A percentile compares a stretch with the other conserved stretches of the same genome.
Evolutionary conservation across 2,113 vertebrate genomes (phyloP).

Genomic region (Tragulus kanchil): DNA sequence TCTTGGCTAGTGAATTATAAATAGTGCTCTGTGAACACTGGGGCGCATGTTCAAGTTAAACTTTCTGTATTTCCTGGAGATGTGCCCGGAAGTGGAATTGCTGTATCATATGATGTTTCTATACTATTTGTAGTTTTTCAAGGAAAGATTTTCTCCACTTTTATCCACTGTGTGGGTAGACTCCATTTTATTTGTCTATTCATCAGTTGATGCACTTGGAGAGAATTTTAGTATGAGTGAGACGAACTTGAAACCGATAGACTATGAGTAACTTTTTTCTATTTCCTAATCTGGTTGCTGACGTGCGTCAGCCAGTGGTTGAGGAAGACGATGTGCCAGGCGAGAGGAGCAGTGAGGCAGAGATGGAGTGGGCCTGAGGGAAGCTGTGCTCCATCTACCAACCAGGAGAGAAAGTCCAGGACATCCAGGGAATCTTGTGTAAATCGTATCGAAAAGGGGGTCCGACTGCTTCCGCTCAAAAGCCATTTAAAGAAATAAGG

Average conservation of each 20-base stretch:
- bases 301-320: background rate
- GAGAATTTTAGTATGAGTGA: background rate
- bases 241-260: background rate
- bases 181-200: background rate
- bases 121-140: background rate
- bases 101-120: background rate
- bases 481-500: background rate
- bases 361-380: too few species aligned
- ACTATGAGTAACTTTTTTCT: background rate
- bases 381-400: background rate
- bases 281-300: background rate
- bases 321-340: background rate
- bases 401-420: background rate
- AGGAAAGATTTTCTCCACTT: background rate
- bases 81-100: background rate
- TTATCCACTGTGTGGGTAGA: rapidly evolving
- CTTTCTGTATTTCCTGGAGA: background rate
- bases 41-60: background rate
- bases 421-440: background rate
- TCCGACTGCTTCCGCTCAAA: background rate
- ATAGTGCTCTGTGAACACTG: background rate
- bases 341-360: background rate
- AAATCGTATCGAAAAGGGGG: background rate
- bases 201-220: background rate
- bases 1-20: background rate